These are phyloP conservation scores for Cyphomyrmex costatus DNA, from an alignment of 1,140 invertebrate genomes.

Conservation along the genomic window DNA sequence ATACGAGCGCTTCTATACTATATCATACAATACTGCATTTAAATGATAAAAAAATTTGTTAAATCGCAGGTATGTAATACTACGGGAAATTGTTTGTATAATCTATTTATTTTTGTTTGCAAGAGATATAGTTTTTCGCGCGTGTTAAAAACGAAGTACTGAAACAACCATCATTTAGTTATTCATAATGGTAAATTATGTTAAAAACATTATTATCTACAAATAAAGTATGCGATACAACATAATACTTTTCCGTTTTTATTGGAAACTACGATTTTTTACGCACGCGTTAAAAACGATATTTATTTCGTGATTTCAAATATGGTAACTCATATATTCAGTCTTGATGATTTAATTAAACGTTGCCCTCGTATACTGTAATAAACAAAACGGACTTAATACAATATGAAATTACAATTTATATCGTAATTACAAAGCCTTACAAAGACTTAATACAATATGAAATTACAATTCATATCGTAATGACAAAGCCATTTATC, in stretches of 20 bases:
- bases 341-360: slow-evolving; percentile 53
- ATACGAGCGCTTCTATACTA: slow-evolving; percentile 19
- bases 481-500: slow-evolving; percentile 36
- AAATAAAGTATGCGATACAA: neutral
- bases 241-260: neutral
- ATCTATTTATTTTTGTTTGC: slow-evolving; percentile 41
- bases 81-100: slow-evolving; percentile 8
- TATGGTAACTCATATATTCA: slow-evolving; percentile 61
- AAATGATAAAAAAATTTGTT: slow-evolving; percentile 1
- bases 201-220: slow-evolving; percentile 15
- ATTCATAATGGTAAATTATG: neutral
- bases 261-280: slow-evolving; percentile 13
- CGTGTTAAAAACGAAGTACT: slow-evolving; percentile 10
- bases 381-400: slow-evolving; percentile 26
- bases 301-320: slow-evolving; percentile 42
- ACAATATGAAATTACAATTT: too few species aligned
- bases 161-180: neutral
- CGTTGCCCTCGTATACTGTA: slow-evolving; percentile 38
- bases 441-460: too few species aligned
- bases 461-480: too few species aligned
- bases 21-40: slow-evolving; percentile 3
- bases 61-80: neutral
- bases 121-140: neutral
- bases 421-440: slow-evolving; percentile 12
- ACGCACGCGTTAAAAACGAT: neutral